These are phyloP conservation scores for Carcinoscorpius rotundicauda DNA, from an alignment of 1,140 invertebrate species.

Conservation along the genomic window DNA sequence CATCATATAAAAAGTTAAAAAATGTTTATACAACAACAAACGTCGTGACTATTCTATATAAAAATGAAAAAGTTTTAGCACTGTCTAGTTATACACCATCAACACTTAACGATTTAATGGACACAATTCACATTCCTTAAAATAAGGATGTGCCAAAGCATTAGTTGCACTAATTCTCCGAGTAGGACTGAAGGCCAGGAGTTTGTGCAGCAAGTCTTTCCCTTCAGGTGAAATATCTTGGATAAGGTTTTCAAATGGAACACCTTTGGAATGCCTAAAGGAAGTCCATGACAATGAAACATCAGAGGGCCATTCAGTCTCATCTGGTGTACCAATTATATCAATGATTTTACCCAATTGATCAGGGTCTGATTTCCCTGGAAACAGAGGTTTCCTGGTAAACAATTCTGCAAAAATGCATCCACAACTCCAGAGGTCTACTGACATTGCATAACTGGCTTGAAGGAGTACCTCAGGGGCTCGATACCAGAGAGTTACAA, in stretches of 20 bases:
- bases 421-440: conserved; percentile 92
- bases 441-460: conserved; percentile 73
- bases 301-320: conserved; percentile 45
- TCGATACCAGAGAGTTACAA: conserved; percentile 94
- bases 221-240: conserved; percentile 40
- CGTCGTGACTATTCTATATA: too few species aligned
- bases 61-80: too few species aligned
- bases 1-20: too few species aligned
- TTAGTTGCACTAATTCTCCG: conserved; percentile 38
- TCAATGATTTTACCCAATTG: conserved; percentile 78
- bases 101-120: background rate
- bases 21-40: too few species aligned
- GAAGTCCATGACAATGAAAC: conserved; percentile 42
- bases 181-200: conserved; percentile 40
- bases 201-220: conserved; percentile 41
- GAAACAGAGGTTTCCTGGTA: conserved; percentile 58
- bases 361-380: conserved; percentile 69
- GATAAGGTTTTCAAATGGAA: conserved; percentile 38
- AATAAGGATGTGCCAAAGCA: conserved; percentile 41
- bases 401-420: conserved; percentile 90
- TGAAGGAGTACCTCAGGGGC: conserved; percentile 88
- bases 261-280: conserved; percentile 37
- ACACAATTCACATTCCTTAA: conserved; percentile 31
- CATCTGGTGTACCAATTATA: conserved; percentile 46
- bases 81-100: too few species aligned